Evolutionary conservation across 1,140 invertebrate genomes (phyloP), one percentile per base, ranked within the genome.

Genomic region (Drosophila novamexicana): DNA sequence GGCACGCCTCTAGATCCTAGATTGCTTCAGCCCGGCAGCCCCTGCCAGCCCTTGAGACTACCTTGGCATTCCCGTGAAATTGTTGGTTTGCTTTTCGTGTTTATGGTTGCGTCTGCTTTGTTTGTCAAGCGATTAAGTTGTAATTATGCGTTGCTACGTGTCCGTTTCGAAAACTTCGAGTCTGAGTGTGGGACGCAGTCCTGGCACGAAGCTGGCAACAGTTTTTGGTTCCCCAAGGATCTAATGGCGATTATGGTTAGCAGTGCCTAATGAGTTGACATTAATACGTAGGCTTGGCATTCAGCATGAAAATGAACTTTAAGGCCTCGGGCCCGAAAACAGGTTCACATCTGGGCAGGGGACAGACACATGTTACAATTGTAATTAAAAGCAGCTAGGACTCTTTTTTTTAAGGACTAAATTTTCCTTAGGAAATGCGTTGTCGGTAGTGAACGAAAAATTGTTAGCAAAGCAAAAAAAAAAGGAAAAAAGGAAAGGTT

Each of bases 41-140:
- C 34, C 37, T 14, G 1, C 16, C n/a, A 3, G 8, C 29, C 39
- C 18, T 16, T 29, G 22, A 29, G 22, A 29, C 4, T 7, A n/a
- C 12, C 5, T 54, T 6, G 32, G 12, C 9, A 9, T 18, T 18
- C 7, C 52, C 10, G 36, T 37, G 18, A 42, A 58, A 44, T 79
- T 69, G 62, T 68, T 81, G 69, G 56, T 67, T 73, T 72, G 61
- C 10, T 57, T 79, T 86, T 88, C 79, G 76, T 82, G 81, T 71
- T 75, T 71, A 64, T 80, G 62, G 75, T 64, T 85, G 83, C 69
- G 83, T 79, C 65, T 88, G 79, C 62, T 88, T 86, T 86, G 82
- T 86, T 86, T 86, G 83, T 88, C 67, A 82, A 88, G 79, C 82
- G 82, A 86, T 86, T 86, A 86, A 86, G 82, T 88, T 88, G 82